Evolutionary conservation across 2,888 invertebrate genomes (phyloP).

Genomic region (Tenthredo mesomela): DNA sequence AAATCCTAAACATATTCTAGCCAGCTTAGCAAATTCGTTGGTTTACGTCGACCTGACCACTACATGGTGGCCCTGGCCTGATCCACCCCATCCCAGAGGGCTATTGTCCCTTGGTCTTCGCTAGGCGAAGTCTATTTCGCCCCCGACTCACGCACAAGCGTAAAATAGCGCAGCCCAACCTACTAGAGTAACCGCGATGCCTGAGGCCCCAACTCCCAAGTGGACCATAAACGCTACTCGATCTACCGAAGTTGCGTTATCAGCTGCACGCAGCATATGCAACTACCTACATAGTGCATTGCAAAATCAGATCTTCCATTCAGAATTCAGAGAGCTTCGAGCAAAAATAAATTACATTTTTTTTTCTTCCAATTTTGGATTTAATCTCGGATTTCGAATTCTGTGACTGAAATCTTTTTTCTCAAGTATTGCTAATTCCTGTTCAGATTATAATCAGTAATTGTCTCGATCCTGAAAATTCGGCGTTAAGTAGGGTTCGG

Average conservation of each 20-base stretch:
- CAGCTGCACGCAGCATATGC: slow-evolving; percentile 60
- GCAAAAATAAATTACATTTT: background rate
- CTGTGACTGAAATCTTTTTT: too few species aligned
- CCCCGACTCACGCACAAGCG: slow-evolving; percentile 54
- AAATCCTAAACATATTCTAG: slow-evolving; percentile 76
- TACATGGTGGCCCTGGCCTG: background rate
- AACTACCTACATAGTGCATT: slow-evolving; percentile 50
- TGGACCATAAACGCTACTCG: slow-evolving; percentile 71
- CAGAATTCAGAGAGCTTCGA: slow-evolving; percentile 30
- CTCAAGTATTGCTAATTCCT: background rate
- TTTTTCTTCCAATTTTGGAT: background rate
- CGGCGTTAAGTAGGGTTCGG: background rate
- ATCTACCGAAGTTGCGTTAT: slow-evolving; percentile 42
- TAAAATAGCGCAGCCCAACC: slow-evolving; percentile 41
- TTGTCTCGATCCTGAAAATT: background rate
- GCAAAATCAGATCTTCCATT: background rate
- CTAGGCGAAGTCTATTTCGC: slow-evolving; percentile 55
- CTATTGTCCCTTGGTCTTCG: slow-evolving; percentile 64
- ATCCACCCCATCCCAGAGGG: slow-evolving; percentile 60
- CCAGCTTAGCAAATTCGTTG: slow-evolving; percentile 73
- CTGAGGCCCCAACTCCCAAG: slow-evolving; percentile 72
- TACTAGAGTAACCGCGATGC: slow-evolving; percentile 55
- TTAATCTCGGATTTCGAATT: background rate
- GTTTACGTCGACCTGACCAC: slow-evolving; percentile 26
- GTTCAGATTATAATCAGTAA: slow-evolving; percentile 4